Evolutionary conservation across 2,113 vertebrate genomes (phyloP).

Genomic region (Craseonycteris thonglongyai): DNA sequence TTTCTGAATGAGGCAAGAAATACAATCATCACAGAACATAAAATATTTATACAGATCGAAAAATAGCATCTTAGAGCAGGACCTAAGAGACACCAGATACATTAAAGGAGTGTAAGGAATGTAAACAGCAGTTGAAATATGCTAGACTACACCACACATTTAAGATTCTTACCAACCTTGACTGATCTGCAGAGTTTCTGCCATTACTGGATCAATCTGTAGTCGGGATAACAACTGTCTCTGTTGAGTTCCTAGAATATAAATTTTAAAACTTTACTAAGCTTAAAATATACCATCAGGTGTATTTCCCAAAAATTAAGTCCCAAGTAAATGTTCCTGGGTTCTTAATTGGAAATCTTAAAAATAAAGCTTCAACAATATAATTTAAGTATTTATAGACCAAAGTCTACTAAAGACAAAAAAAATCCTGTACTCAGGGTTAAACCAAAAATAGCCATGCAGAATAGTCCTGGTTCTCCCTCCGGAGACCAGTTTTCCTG

Average conservation of each 20-base stretch:
- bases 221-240: slow-evolving; percentile 85
- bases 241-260: slow-evolving; percentile 73
- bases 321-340: neutral
- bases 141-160: neutral
- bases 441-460: neutral
- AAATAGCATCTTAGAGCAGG: slow-evolving; percentile 12
- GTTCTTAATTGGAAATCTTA: neutral
- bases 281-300: neutral
- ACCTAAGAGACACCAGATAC: slow-evolving; percentile 16
- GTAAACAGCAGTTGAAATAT: slow-evolving; percentile 34
- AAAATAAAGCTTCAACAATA: neutral
- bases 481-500: neutral
- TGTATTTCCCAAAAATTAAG: neutral
- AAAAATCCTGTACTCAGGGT: neutral
- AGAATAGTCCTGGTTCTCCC: neutral
- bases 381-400: neutral
- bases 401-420: neutral
- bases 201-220: slow-evolving; percentile 81
- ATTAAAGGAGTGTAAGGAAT: slow-evolving; percentile 26
- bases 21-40: neutral
- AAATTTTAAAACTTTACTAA: slow-evolving; percentile 55
- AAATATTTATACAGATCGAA: neutral
- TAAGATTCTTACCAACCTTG: slow-evolving; percentile 71
- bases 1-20: neutral
- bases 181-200: slow-evolving; percentile 75